Evolutionary conservation across 2,113 vertebrate species (phyloP).

Genomic region (Paramormyrops kingsleyae): DNA sequence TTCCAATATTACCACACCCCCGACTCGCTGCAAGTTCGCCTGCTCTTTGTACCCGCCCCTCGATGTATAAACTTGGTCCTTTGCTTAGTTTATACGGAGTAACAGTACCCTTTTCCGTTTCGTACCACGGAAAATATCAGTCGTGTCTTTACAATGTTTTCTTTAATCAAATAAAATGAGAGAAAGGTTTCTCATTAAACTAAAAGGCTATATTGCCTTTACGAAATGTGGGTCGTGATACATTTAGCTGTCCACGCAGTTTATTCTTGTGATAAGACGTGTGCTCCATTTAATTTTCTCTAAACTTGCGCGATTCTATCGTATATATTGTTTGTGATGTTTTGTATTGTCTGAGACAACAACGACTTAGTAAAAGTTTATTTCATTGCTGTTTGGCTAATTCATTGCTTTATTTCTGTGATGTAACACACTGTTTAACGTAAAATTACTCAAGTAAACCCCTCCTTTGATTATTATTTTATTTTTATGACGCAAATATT

Average conservation of each 20-base stretch:
- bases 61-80: conserved; percentile 10
- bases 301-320: background rate
- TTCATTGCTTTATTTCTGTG: background rate
- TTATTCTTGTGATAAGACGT: background rate
- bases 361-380: background rate
- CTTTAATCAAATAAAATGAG: background rate
- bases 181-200: background rate
- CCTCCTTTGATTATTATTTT: background rate
- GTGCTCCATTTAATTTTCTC: background rate
- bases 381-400: background rate
- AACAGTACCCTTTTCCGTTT: background rate
- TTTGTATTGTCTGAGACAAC: background rate
- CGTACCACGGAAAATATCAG: background rate
- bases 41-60: conserved; percentile 10
- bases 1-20: conserved; percentile 27
- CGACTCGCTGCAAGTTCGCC: background rate
- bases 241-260: conserved; percentile 12
- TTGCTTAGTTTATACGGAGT: background rate
- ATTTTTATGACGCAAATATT: background rate
- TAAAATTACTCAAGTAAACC: background rate
- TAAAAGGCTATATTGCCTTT: conserved; percentile 23
- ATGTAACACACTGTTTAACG: background rate
- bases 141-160: conserved; percentile 25
- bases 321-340: background rate
- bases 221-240: conserved; percentile 48